Percentiles rank a stretch among this genome's conserved stretches.
These are phyloP conservation scores for Torymus aiolomorphi DNA, from an alignment of 2,888 invertebrate genomes.

Conservation along the genomic window DNA sequence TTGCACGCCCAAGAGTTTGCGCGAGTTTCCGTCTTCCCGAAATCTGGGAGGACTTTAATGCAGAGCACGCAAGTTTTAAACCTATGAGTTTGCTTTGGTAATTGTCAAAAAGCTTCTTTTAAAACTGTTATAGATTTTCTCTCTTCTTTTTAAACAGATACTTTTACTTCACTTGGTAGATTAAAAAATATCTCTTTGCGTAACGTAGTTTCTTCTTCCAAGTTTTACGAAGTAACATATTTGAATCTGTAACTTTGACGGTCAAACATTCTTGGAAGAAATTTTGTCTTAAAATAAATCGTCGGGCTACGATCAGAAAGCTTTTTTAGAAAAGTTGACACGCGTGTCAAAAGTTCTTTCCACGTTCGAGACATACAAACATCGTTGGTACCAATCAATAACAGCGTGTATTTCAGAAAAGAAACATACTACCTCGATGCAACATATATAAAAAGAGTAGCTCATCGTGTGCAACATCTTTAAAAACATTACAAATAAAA, in stretches of 20 bases:
- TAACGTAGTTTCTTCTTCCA: too few species aligned
- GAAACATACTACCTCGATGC: background rate
- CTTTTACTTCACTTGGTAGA: too few species aligned
- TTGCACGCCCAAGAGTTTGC: too few species aligned
- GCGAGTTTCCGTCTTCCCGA: background rate
- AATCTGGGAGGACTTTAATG: background rate
- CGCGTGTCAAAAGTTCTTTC: background rate
- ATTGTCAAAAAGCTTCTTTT: too few species aligned
- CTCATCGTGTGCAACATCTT: background rate
- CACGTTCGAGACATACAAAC: background rate
- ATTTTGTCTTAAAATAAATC: conserved; percentile 9
- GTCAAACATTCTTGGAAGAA: background rate
- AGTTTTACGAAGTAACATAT: too few species aligned
- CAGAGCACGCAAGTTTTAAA: too few species aligned
- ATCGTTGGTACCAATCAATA: conserved; percentile 2
- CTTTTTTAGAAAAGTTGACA: conserved; percentile 26
- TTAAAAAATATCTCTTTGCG: too few species aligned
- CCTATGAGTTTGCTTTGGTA: too few species aligned
- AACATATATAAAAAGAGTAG: background rate
- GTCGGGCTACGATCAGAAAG: conserved; percentile 12
- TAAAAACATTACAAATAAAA: too few species aligned
- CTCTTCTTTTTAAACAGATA: too few species aligned
- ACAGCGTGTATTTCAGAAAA: conserved; percentile 7
- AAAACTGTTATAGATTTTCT: too few species aligned
- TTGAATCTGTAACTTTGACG: too few species aligned